phyloP scores from a whole-genome alignment of 1,140 invertebrate species.

The Parapsyche elsis region DNA sequence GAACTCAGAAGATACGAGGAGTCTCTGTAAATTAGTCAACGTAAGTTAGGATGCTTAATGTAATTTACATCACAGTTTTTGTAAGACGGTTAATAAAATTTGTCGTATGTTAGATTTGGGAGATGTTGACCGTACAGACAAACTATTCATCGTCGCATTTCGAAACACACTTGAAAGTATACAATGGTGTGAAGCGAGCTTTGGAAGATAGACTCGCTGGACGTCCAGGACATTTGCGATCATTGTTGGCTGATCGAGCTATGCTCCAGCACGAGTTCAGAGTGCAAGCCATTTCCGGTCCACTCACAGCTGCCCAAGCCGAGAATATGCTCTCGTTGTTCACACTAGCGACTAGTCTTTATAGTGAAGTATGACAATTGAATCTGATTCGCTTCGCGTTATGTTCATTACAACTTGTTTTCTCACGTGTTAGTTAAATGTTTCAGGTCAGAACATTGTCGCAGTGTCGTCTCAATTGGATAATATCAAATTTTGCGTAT shows the following conservation, averaged over 20 bases:
- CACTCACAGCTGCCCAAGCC: conserved; percentile 71
- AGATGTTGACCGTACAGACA: conserved; percentile 34
- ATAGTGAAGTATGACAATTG: conserved; percentile 68
- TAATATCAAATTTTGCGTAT: conserved; percentile 69
- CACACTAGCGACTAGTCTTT: conserved; percentile 74
- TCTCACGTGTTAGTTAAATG: too few species aligned
- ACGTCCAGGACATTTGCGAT: conserved; percentile 72
- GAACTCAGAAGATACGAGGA: conserved; percentile 79
- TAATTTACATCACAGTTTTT: not conserved
- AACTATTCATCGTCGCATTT: conserved; percentile 41
- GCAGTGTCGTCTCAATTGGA: conserved; percentile 70
- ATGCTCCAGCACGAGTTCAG: conserved; percentile 76
- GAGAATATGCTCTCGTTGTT: conserved; percentile 74
- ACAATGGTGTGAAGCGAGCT: conserved; percentile 41
- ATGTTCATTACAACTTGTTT: conserved; percentile 34
- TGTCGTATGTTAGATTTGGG: conserved; percentile 49
- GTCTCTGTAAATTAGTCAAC: conserved; percentile 71
- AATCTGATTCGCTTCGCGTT: not conserved
- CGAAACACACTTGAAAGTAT: conserved; percentile 51
- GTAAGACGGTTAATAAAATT: not conserved
- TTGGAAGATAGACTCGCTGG: conserved; percentile 73
- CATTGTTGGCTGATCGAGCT: conserved; percentile 74
- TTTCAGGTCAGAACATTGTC: conserved; percentile 70
- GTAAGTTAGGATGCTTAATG: conserved; percentile 58
- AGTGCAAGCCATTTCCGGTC: conserved; percentile 60